Percentiles rank a stretch among this genome's conserved stretches.
These are phyloP conservation scores for Odontocerum albicorne DNA, from an alignment of 2,888 invertebrate species.

Conservation along the genomic window DNA sequence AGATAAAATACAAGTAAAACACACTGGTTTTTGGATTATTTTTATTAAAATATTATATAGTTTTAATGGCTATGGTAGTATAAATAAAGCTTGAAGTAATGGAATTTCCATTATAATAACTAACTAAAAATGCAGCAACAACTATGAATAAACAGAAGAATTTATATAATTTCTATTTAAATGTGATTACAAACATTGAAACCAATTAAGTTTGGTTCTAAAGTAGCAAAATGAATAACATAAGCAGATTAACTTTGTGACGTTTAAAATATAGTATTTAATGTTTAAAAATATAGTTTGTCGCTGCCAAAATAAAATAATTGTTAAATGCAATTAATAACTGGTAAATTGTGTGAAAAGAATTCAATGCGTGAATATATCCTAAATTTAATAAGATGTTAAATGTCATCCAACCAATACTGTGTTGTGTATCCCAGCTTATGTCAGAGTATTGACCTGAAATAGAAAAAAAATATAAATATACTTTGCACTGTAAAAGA, in stretches of 20 bases:
- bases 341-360: constrained; percentile 8
- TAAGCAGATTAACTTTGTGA: too few species aligned
- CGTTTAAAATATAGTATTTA: too few species aligned
- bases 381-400: too few species aligned
- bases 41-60: constrained; percentile 23
- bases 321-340: constrained; percentile 5
- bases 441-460: constrained; percentile 29
- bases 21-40: too few species aligned
- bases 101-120: constrained; percentile 10
- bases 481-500: neutral
- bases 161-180: too few species aligned
- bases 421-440: constrained; percentile 1
- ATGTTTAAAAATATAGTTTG: too few species aligned
- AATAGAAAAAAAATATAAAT: constrained; percentile 10
- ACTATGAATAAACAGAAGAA: neutral
- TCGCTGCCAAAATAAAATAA: neutral
- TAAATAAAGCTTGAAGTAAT: constrained; percentile 18
- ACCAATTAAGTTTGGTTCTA: too few species aligned
- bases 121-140: constrained; percentile 11
- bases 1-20: too few species aligned
- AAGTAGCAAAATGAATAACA: too few species aligned
- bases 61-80: too few species aligned
- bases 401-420: too few species aligned
- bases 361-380: constrained; percentile 11
- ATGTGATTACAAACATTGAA: too few species aligned